A percentile compares a stretch with the other conserved stretches of the same genome.
Evolutionary conservation across 2,888 invertebrate genomes (phyloP).

Genomic region (Isoperla grammatica): DNA sequence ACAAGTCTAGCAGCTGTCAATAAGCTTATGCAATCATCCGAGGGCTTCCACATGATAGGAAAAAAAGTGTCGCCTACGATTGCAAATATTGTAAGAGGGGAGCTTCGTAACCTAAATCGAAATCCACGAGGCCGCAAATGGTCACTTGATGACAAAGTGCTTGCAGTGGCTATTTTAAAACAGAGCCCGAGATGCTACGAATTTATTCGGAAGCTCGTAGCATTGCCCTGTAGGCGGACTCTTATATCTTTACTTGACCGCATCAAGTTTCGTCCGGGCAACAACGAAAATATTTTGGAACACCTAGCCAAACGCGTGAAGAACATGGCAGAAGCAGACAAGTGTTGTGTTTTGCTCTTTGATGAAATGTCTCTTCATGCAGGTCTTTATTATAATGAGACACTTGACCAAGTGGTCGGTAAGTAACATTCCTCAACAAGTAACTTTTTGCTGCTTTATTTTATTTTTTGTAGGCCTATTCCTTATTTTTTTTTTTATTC

Average conservation of each 20-base stretch:
- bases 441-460: too few species aligned
- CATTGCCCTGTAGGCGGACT: conserved; percentile 10
- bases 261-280: conserved; percentile 10
- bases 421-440: too few species aligned
- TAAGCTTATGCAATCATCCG: not conserved
- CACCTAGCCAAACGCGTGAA: not conserved
- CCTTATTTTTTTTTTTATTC: too few species aligned
- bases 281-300: conserved; percentile 10
- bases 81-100: not conserved
- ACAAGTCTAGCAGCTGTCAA: not conserved
- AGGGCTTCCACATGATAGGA: not conserved
- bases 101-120: not conserved
- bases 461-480: too few species aligned
- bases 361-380: conserved; percentile 17
- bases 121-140: not conserved
- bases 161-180: not conserved
- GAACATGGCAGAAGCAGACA: conserved; percentile 13
- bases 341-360: conserved; percentile 9
- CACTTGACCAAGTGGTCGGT: not conserved
- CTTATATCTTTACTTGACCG: not conserved
- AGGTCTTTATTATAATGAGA: not conserved
- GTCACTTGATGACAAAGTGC: not conserved
- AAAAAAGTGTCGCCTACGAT: not conserved
- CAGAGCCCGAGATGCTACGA: conserved; percentile 14
- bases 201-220: conserved; percentile 10